phyloP scores from a whole-genome alignment of 2,797 vertebrate species.

The Bufotes viridis region DNA sequence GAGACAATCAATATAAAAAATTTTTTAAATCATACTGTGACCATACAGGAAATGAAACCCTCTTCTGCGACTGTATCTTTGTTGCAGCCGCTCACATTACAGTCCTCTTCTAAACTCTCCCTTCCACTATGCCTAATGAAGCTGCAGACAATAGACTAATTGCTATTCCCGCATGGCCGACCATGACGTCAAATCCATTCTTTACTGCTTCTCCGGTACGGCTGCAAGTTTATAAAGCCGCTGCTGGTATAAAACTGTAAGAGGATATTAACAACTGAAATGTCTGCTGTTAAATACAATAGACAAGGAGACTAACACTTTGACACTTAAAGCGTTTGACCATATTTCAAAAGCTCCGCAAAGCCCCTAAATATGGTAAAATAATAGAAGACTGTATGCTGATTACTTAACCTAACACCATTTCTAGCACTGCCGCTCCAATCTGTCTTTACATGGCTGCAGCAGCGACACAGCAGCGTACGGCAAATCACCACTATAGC shows the following conservation, averaged over 20 bases:
- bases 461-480: too few relatives aligned
- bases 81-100: not conserved
- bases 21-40: not conserved
- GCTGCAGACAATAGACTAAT: slow-evolving; percentile 39
- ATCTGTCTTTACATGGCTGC: too few relatives aligned
- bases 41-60: not conserved
- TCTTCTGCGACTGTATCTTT: not conserved
- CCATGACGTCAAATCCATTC: slow-evolving; percentile 20
- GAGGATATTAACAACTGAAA: not conserved
- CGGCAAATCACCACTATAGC: too few relatives aligned
- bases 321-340: too few relatives aligned
- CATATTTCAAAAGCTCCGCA: too few relatives aligned
- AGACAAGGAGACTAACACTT: not conserved
- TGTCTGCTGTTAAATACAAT: not conserved
- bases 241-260: too few relatives aligned
- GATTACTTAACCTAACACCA: too few relatives aligned
- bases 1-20: too few relatives aligned
- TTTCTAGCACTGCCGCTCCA: too few relatives aligned
- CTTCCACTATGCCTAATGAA: slow-evolving; percentile 37
- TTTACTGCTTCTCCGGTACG: not conserved
- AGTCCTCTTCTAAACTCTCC: not conserved
- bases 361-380: too few relatives aligned
- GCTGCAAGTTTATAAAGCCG: not conserved
- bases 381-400: too few relatives aligned
- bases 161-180: slow-evolving; percentile 32